Base-by-base conservation (phyloP, 1,140 invertebrate species). In the Pygmarrhopalites habei region DNA sequence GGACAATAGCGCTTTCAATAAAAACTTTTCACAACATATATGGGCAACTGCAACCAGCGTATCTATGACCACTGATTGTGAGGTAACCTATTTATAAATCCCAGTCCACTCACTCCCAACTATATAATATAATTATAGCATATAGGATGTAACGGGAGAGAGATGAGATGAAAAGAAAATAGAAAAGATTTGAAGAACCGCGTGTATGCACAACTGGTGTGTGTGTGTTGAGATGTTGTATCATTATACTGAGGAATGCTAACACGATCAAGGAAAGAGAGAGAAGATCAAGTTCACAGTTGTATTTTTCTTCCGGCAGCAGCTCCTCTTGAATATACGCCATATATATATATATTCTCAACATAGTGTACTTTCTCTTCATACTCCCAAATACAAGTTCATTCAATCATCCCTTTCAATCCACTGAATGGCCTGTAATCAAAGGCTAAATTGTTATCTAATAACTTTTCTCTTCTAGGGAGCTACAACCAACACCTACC, bases 231-330 rank as follows among this genome's bases (percentile, higher is more conserved):
- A 47, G 28, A 17, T 19, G n/a, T 49, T 26, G 41, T 17, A 19
- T 46, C 17, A 59, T 49, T 47, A 59, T n/a, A 46, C 32, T 26
- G 47, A 49, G 58, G 44, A 59, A 59, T 59, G 58, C 47, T 43
- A 49, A 59, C 43, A 49, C 19, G 58, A 59, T 59, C 10, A 32
- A 59, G 44, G 32, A 35, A 7, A 5, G 15, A 35, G 32, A 35
- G 49, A 49, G 7, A 29, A 49, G 58, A 32, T 59, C 44, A 59
- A 49, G 47, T 59, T 49, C 49, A 46, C 44, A 59, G 30, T 29
- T 59, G 58, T 46, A 17, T 59, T 56, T 49, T 49, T 59, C 57
- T 59, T 47, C 30, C 44, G 43, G 46, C 57, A 49, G 35, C 32
- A 35, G 32, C 32, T 35, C 15, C 32, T 35, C 5, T n/a, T n/a